Conservation (phyloP, 2,113 vertebrate species). For the Cairina moschata region DNA sequence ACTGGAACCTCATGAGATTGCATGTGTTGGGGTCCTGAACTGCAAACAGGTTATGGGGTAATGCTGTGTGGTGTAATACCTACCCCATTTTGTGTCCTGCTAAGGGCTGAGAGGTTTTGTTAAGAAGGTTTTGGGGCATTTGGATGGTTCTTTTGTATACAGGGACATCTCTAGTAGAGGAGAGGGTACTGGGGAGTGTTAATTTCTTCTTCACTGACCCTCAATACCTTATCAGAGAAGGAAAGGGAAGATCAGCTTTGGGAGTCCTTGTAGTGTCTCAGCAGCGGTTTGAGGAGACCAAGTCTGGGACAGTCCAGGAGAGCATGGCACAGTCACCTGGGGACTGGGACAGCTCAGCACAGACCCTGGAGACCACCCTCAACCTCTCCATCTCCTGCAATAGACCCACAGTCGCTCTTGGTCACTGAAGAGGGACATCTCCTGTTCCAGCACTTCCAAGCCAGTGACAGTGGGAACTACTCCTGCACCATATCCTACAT, state of each 20-base stretch:
- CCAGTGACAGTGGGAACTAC: not conserved
- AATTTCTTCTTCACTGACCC: not conserved
- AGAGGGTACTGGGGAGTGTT: not conserved
- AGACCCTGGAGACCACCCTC: not conserved
- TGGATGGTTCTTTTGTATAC: not conserved
- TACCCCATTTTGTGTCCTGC: not conserved
- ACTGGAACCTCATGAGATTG: no score
- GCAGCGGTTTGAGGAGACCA: not conserved
- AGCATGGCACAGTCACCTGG: not conserved
- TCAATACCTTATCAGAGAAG: not conserved
- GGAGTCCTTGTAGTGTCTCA: not conserved
- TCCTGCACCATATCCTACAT: not conserved
- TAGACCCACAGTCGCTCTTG: not conserved
- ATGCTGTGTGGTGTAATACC: not conserved
- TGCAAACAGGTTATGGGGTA: not conserved
- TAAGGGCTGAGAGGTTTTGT: not conserved
- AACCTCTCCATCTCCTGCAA: not conserved
- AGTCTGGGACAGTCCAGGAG: not conserved
- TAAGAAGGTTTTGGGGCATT: not conserved
- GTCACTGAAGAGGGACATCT: not conserved
- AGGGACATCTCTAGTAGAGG: not conserved
- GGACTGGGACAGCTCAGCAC: not conserved
- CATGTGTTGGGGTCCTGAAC: not conserved
- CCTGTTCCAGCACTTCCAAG: slow-evolving; percentile 3
- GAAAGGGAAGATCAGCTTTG: not conserved